These are phyloP conservation scores for Platysteira castanea DNA, from an alignment of 2,113 vertebrate genomes.

Conservation along the genomic window DNA sequence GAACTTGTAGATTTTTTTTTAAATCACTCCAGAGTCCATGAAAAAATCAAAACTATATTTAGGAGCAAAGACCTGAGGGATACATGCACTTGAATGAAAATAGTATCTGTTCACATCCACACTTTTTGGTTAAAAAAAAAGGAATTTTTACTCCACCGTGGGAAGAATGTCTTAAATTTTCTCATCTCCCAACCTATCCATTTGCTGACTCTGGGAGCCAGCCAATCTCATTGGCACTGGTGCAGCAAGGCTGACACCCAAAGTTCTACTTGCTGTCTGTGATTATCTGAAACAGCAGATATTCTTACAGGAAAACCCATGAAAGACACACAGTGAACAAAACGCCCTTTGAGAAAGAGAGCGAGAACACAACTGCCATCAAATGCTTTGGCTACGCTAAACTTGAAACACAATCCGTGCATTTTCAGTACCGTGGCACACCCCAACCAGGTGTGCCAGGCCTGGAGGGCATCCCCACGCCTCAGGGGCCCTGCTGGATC, in stretches of 20 bases:
- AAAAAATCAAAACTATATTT: not conserved
- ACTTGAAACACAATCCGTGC: fast-evolving
- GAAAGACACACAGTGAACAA: not conserved
- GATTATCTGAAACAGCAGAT: not conserved
- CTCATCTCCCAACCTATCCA: not conserved
- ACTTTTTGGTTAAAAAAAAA: not conserved
- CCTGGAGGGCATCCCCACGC: not conserved
- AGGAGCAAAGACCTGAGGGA: not conserved
- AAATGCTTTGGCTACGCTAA: not conserved
- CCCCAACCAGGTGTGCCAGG: not conserved
- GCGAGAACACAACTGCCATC: not conserved
- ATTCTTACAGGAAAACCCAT: not conserved
- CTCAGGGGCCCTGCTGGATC: fast-evolving
- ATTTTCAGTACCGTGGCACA: not conserved
- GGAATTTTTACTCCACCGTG: not conserved
- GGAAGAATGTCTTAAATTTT: not conserved
- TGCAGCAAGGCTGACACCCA: not conserved
- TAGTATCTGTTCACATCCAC: not conserved
- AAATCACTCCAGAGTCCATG: not conserved
- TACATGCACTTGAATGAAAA: not conserved
- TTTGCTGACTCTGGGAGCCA: not conserved
- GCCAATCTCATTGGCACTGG: not conserved
- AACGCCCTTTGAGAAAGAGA: not conserved
- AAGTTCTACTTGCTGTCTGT: not conserved
- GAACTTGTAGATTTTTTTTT: not conserved